Conservation (phyloP, 2,113 vertebrate species). For the Tragelaphus buxtoni region DNA sequence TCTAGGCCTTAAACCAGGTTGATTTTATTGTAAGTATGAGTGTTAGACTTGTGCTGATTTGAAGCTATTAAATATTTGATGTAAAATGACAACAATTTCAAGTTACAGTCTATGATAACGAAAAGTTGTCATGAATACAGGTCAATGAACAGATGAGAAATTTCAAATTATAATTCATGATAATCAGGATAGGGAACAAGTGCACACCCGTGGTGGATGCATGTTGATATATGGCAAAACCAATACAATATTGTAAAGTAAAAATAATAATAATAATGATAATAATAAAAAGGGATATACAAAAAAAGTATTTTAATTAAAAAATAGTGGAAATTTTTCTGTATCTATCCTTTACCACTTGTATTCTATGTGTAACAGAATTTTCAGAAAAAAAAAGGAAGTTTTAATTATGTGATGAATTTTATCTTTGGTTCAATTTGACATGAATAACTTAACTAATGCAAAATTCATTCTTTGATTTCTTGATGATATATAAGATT, state of each 20-base stretch:
- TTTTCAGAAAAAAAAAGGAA: background rate
- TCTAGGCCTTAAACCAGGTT: background rate
- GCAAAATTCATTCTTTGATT: background rate
- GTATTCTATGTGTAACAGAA: background rate
- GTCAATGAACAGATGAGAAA: background rate
- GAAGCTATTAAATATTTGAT: background rate
- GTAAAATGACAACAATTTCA: background rate
- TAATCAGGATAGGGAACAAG: background rate
- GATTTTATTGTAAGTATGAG: background rate
- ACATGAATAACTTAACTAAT: background rate
- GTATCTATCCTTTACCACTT: background rate
- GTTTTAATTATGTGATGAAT: background rate
- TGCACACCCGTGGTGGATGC: no score
- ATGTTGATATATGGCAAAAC: no score
- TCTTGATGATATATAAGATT: background rate
- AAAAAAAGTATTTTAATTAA: background rate
- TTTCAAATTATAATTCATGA: background rate
- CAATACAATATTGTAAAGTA: no score
- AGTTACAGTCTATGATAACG: background rate
- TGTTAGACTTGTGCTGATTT: background rate
- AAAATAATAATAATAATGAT: no score
- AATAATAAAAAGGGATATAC: no score
- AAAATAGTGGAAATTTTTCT: background rate
- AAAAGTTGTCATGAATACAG: background rate
- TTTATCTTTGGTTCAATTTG: background rate